phyloP scores from a whole-genome alignment of 2,797 vertebrate genomes.

The Ptychobarbus kaznakovi region DNA sequence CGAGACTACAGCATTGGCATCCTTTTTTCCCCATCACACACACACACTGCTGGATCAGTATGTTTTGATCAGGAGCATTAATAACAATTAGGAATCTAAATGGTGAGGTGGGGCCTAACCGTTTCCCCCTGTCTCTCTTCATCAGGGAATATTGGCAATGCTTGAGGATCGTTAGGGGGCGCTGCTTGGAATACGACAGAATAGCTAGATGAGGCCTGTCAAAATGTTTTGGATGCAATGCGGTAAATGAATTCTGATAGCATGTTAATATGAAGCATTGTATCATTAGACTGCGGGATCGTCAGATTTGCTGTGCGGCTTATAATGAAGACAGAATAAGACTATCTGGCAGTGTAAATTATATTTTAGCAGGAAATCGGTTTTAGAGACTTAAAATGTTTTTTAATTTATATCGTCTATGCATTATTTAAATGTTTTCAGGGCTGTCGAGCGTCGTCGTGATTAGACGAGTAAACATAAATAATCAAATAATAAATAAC shows the following conservation, averaged over 20 bases:
- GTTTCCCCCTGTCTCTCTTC: slow-evolving; percentile 57
- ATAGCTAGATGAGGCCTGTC: slow-evolving; percentile 48
- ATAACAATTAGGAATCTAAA: slow-evolving; percentile 79
- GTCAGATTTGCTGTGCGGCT: slow-evolving; percentile 33
- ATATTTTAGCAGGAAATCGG: slow-evolving; percentile 34
- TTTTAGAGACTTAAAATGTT: slow-evolving; percentile 31
- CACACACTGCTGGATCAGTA: slow-evolving; percentile 60
- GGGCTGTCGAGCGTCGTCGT: background rate
- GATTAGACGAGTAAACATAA: slow-evolving; percentile 14
- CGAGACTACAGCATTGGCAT: slow-evolving; percentile 66
- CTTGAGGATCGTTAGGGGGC: slow-evolving; percentile 60
- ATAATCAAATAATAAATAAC: slow-evolving; percentile 37
- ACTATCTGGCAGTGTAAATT: slow-evolving; percentile 36
- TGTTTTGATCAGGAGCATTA: slow-evolving; percentile 81
- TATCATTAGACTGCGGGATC: slow-evolving; percentile 38
- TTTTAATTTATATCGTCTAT: slow-evolving; percentile 26
- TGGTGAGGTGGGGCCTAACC: slow-evolving; percentile 63
- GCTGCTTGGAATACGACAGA: slow-evolving; percentile 38
- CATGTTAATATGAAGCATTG: slow-evolving; percentile 51
- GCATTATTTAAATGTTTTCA: slow-evolving; percentile 37
- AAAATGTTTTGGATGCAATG: slow-evolving; percentile 31
- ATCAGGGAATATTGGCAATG: slow-evolving; percentile 59
- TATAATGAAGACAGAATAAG: slow-evolving; percentile 49
- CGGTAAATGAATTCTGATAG: slow-evolving; percentile 44
- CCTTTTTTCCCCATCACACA: slow-evolving; percentile 64